phyloP scores from a whole-genome alignment of 1,140 invertebrate genomes.

The Oryzaephilus surinamensis region DNA sequence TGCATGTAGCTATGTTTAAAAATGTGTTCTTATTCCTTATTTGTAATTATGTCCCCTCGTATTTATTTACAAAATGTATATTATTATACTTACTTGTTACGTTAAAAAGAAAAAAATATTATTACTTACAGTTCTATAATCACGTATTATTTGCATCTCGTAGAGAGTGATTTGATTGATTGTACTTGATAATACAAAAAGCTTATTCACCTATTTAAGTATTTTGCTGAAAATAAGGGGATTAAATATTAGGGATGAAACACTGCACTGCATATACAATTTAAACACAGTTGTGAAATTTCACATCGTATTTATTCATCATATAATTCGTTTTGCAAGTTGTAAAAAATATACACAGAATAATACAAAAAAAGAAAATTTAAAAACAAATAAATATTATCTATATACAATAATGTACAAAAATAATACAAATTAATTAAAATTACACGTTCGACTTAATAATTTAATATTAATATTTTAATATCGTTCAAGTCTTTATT shows the following conservation, averaged over 20 bases:
- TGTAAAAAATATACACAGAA: conserved; percentile 37
- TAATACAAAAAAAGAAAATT: conserved; percentile 30
- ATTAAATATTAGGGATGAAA: conserved; percentile 7
- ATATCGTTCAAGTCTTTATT: conserved; percentile 23
- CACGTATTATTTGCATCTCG: too few species aligned
- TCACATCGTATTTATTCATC: conserved; percentile 34
- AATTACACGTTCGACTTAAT: conserved; percentile 25
- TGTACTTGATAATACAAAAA: conserved; percentile 9
- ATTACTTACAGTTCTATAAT: conserved; percentile 6
- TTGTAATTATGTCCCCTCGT: too few species aligned
- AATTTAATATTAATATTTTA: conserved; percentile 9
- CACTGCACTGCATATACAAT: conserved; percentile 11
- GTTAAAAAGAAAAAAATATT: conserved; percentile 11
- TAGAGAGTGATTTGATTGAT: too few species aligned
- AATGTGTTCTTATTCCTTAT: too few species aligned
- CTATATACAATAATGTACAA: conserved; percentile 37
- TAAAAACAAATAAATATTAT: conserved; percentile 35
- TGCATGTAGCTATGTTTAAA: too few species aligned
- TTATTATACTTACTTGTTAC: conserved; percentile 10
- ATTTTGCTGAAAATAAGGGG: conserved; percentile 14
- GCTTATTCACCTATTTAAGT: conserved; percentile 7
- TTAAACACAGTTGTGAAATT: conserved; percentile 25
- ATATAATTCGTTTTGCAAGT: conserved; percentile 29
- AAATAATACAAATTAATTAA: conserved; percentile 35
- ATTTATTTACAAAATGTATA: too few species aligned